A percentile compares a stretch with the other conserved stretches of the same genome.
These are phyloP conservation scores for Damaliscus lunatus DNA, from an alignment of 2,113 vertebrate genomes.

Conservation along the genomic window DNA sequence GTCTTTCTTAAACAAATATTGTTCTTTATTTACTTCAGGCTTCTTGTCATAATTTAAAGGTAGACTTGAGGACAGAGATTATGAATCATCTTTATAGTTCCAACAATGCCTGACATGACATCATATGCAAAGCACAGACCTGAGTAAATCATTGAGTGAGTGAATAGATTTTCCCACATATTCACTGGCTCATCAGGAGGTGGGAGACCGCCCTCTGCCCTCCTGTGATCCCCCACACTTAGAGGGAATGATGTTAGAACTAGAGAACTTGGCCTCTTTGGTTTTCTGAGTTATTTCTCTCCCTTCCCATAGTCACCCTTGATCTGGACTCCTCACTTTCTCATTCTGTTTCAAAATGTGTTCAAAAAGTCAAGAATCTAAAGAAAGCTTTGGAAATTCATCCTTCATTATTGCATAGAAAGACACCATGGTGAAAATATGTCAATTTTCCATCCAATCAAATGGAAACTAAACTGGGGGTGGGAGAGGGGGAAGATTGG, in stretches of 20 bases:
- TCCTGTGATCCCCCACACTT: background rate
- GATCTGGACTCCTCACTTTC: background rate
- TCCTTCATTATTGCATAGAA: background rate
- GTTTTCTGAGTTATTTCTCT: background rate
- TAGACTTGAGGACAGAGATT: background rate
- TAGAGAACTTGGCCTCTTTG: background rate
- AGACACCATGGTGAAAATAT: background rate
- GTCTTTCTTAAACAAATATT: background rate
- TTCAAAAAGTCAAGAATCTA: background rate
- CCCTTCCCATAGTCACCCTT: background rate
- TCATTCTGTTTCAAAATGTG: background rate
- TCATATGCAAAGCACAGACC: background rate
- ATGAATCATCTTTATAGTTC: conserved; percentile 1
- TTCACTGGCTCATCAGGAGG: background rate
- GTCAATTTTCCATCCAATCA: background rate
- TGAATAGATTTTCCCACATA: background rate
- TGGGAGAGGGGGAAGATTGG: background rate
- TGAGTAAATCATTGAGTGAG: background rate
- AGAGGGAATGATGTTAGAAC: background rate
- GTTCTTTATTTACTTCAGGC: background rate
- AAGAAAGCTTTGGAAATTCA: background rate
- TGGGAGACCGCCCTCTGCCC: rapidly evolving
- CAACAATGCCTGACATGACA: background rate
- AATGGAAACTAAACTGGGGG: background rate
- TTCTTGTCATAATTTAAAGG: background rate